These are phyloP conservation scores for Eucriotettix oculatus DNA, from an alignment of 2,888 invertebrate species.

Conservation along the genomic window DNA sequence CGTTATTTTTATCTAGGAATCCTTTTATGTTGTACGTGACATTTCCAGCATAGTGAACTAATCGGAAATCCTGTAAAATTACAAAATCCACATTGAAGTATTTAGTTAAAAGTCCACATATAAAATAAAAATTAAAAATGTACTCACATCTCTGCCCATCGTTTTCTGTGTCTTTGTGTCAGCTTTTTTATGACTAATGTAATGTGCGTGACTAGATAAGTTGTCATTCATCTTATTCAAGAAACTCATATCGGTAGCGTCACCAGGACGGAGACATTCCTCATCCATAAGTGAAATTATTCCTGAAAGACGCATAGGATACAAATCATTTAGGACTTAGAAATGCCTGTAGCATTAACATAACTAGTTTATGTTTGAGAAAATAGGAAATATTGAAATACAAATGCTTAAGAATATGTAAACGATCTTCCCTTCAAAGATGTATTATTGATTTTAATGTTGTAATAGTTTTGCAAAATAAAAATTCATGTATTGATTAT, in stretches of 20 bases:
- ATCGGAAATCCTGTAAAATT: conserved; percentile 58
- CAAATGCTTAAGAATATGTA: too few species aligned
- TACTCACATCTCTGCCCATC: conserved; percentile 63
- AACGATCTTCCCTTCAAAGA: too few species aligned
- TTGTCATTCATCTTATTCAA: conserved; percentile 61
- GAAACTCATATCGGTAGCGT: conserved; percentile 66
- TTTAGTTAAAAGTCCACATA: neutral
- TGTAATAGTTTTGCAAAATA: too few species aligned
- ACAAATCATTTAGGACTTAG: neutral
- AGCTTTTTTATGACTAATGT: conserved; percentile 64
- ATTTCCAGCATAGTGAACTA: conserved; percentile 84
- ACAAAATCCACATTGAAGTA: neutral
- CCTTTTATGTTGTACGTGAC: conserved; percentile 77
- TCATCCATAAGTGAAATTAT: conserved; percentile 77
- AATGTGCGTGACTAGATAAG: conserved; percentile 62
- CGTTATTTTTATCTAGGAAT: conserved; percentile 89
- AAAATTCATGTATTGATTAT: too few species aligned
- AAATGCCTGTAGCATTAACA: neutral
- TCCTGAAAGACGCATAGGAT: conserved; percentile 28
- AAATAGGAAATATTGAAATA: too few species aligned
- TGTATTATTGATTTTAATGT: too few species aligned
- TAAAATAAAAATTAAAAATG: neutral
- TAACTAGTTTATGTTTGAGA: neutral
- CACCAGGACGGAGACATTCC: conserved; percentile 81
- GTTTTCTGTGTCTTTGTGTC: conserved; percentile 64